Base-by-base conservation (phyloP, 2,888 invertebrate species). In the Lymantria monacha region DNA sequence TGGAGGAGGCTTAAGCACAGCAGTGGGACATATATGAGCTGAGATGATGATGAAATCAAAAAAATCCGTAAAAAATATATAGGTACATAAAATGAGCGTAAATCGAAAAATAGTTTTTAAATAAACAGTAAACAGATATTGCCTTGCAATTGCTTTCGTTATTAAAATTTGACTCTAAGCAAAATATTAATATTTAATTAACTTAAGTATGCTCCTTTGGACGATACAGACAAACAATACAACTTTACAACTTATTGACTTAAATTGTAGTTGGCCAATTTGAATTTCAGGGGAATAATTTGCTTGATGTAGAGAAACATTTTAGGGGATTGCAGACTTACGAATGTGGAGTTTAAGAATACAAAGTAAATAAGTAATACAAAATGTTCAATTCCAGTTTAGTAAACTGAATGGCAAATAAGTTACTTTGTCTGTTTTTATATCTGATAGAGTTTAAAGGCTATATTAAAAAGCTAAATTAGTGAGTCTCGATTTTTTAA, bases 281-380 rank as follows among this genome's bases (percentile, higher is more conserved):
- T 50, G 14, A 50, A 61, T 50, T 61, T 41, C 41, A 48, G 46
- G 66, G 12, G 46, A 57, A 53, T 48, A 49, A 55, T 53, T 55
- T 38, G 41, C 44, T 45, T 30, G 46, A 49, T 45, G 43, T 40
- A 12, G 41, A 49, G 44, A 53, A 42, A 49, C 38, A 33, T 53
- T 61, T 55, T 42, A 52, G 36, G 10, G 42, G 41, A 37, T 43
- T 42, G 15, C 45, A 37, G 53, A 53, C 31, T 48, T 53, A 40
- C 31, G 44, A 60, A 46, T 51, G 33, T 42, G 12, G 0, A 38
- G 38, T 36, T 22, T 15, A 22, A 14, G 10, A 11, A 41, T 15
- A 15, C 14, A 41, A 41, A 41, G 41, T 41, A 41, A 41, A 15
- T 15, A 15, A 41, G 12, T 38, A 38, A n/a, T 12, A 38, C 12